These are phyloP conservation scores for Phainopepla nitens DNA, from an alignment of 2,113 vertebrate species.

Conservation along the genomic window DNA sequence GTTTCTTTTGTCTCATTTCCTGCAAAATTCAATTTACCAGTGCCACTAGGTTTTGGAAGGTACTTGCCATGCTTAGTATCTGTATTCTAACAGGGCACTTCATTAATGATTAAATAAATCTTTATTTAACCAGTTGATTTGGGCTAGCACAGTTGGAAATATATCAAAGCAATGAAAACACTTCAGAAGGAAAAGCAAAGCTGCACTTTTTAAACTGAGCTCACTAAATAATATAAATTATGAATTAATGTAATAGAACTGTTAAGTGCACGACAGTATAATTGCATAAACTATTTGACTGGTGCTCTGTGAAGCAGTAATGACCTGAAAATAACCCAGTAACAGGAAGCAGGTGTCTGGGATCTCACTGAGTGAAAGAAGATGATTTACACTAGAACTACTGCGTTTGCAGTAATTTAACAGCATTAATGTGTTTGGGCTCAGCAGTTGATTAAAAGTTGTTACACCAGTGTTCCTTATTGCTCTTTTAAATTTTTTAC, in stretches of 20 bases:
- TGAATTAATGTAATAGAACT: slow-evolving; percentile 78
- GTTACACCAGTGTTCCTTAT: slow-evolving; percentile 77
- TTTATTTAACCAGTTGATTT: slow-evolving; percentile 72
- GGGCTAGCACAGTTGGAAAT: slow-evolving; percentile 69
- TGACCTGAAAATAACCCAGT: slow-evolving; percentile 82
- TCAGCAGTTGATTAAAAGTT: slow-evolving; percentile 82
- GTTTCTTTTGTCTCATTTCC: not conserved
- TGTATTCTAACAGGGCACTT: slow-evolving; percentile 44
- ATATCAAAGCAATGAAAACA: slow-evolving; percentile 65
- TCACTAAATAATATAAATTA: slow-evolving; percentile 81
- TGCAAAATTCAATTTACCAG: slow-evolving; percentile 2
- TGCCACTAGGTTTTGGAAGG: slow-evolving; percentile 5
- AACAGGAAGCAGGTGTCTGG: slow-evolving; percentile 77
- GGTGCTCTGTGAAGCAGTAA: slow-evolving; percentile 76
- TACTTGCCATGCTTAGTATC: slow-evolving; percentile 20
- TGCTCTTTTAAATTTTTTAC: slow-evolving; percentile 72
- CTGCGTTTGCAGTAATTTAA: slow-evolving; percentile 68
- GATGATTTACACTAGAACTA: slow-evolving; percentile 73
- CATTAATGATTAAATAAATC: slow-evolving; percentile 70
- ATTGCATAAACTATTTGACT: slow-evolving; percentile 75
- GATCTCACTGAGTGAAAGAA: slow-evolving; percentile 75
- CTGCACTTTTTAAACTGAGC: slow-evolving; percentile 72
- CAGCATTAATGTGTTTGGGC: slow-evolving; percentile 72
- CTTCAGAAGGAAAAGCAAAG: slow-evolving; percentile 69
- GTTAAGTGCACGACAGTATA: slow-evolving; percentile 65